Evolutionary conservation across 2,113 vertebrate species (phyloP).

Genomic region (Engystomops pustulosus): DNA sequence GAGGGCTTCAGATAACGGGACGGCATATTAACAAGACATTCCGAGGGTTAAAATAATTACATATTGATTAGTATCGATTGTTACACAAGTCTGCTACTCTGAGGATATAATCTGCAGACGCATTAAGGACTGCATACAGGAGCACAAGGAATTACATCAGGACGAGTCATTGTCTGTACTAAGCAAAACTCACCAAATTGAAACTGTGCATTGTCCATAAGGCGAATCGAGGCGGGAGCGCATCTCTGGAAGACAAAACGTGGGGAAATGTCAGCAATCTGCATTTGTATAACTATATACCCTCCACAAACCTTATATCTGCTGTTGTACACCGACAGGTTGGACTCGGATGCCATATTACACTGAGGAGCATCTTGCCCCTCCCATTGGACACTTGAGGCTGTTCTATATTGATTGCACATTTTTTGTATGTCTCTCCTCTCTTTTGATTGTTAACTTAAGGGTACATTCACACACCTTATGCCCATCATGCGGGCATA

Average conservation of each 20-base stretch:
- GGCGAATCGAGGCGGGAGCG: conserved; percentile 96
- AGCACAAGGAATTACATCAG: not conserved
- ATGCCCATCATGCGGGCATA: too few species aligned
- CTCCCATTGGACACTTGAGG: too few species aligned
- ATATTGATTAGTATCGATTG: conserved; percentile 55
- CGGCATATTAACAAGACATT: conserved; percentile 56
- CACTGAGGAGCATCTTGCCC: too few species aligned
- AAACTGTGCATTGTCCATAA: conserved; percentile 97
- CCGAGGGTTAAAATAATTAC: conserved; percentile 59
- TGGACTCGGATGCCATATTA: too few species aligned
- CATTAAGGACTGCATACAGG: conserved; percentile 18
- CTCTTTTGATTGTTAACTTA: too few species aligned
- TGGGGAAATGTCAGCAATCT: not conserved
- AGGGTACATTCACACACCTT: too few species aligned
- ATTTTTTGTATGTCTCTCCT: too few species aligned
- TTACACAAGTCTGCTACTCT: conserved; percentile 21
- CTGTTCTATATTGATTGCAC: too few species aligned
- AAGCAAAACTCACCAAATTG: conserved; percentile 89
- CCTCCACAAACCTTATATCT: too few species aligned
- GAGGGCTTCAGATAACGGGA: conserved; percentile 18
- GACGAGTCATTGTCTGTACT: not conserved
- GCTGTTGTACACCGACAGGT: too few species aligned
- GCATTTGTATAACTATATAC: not conserved
- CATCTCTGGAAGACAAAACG: conserved; percentile 82
- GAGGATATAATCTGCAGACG: conserved; percentile 42